Evolutionary conservation across 2,888 invertebrate genomes (phyloP).

Genomic region (Oconnorella tubifera): DNA sequence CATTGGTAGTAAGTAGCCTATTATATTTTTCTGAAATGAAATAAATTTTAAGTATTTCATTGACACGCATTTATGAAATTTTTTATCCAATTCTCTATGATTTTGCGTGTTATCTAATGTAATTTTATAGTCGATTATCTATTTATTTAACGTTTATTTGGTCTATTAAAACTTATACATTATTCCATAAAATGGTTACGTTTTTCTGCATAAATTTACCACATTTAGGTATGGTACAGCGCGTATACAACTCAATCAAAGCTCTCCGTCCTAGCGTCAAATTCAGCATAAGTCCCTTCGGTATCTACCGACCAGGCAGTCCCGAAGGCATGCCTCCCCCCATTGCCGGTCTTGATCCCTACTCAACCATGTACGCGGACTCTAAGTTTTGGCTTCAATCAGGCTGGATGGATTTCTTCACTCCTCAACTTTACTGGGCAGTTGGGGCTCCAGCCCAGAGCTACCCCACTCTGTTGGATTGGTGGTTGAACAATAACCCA

Average conservation of each 20-base stretch:
- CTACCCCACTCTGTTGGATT: constrained; percentile 45
- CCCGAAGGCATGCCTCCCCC: constrained; percentile 39
- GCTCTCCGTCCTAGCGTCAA: constrained; percentile 39
- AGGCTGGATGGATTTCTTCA: constrained; percentile 48
- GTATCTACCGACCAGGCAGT: constrained; percentile 47
- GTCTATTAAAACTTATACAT: no score
- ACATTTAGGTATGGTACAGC: constrained; percentile 35
- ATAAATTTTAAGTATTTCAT: no score
- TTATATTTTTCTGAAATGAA: no score
- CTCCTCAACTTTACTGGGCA: constrained; percentile 51
- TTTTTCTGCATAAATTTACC: no score
- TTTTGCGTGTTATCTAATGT: no score
- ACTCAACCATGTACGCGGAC: constrained; percentile 44
- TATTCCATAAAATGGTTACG: no score
- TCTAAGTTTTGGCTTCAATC: constrained; percentile 44
- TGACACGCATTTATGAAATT: no score
- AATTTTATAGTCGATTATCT: no score
- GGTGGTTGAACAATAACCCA: constrained; percentile 47
- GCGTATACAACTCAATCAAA: constrained; percentile 37
- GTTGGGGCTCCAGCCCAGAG: constrained; percentile 48
- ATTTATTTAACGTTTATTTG: no score
- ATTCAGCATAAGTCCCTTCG: constrained; percentile 50
- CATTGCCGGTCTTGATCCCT: constrained; percentile 42
- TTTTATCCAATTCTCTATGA: no score
- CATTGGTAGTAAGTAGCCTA: no score